A percentile compares a stretch with the other conserved stretches of the same genome.
phyloP scores from a whole-genome alignment of 92 coral and sea anemone species.

The Heliopora coerulea region DNA sequence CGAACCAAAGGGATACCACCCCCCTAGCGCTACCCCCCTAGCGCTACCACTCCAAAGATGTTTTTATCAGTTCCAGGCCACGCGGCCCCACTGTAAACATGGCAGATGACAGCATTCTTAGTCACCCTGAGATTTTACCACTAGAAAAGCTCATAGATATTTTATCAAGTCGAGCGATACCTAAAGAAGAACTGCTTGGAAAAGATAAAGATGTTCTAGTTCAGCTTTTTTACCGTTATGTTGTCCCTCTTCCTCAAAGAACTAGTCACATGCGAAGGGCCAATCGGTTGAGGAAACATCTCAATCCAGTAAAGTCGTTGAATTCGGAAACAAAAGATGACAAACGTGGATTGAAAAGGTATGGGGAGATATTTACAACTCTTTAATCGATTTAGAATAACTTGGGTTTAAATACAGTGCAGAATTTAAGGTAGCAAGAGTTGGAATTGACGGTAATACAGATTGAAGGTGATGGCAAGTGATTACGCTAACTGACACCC shows the following conservation, averaged over 20 bases:
- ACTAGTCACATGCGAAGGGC: conserved; percentile 75
- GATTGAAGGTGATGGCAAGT: too few relatives aligned
- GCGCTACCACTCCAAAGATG: too few relatives aligned
- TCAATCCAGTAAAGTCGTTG: not conserved
- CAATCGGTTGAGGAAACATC: conserved; percentile 38
- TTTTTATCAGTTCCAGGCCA: too few relatives aligned
- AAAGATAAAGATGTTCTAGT: conserved; percentile 76
- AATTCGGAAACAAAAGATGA: not conserved
- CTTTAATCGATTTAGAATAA: too few relatives aligned
- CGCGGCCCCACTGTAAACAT: not conserved
- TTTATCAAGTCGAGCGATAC: conserved; percentile 65
- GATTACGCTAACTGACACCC: too few relatives aligned
- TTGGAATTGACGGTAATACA: too few relatives aligned
- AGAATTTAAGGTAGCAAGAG: too few relatives aligned
- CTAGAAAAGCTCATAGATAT: conserved; percentile 74
- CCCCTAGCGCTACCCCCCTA: too few relatives aligned
- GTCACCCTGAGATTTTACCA: conserved; percentile 89
- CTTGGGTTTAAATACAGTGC: too few relatives aligned
- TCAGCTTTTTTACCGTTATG: conserved; percentile 67
- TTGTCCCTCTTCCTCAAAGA: conserved; percentile 88
- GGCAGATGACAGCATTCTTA: conserved; percentile 19
- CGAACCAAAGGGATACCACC: too few relatives aligned
- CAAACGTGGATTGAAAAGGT: not conserved
- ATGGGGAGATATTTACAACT: not conserved
- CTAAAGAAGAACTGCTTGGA: conserved; percentile 52